These are phyloP conservation scores for Drosophila falleni DNA, from an alignment of 2,888 invertebrate genomes.

Conservation along the genomic window DNA sequence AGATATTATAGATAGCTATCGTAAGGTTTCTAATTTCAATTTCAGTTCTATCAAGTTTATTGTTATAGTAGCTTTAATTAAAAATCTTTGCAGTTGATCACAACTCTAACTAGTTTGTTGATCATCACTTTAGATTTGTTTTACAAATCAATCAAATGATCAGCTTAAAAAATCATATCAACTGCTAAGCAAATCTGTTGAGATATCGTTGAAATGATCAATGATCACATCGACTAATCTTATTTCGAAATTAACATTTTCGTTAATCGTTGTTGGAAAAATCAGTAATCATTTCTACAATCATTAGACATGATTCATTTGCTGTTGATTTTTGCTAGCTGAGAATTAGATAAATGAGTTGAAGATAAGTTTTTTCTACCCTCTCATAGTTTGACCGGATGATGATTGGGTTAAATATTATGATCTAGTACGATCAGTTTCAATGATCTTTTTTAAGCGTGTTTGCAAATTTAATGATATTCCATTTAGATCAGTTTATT, in stretches of 20 bases:
- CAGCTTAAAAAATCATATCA: not conserved
- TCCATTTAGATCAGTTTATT: not conserved
- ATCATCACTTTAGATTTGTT: not conserved
- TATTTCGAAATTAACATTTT: conserved; percentile 1
- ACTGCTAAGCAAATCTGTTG: conserved; percentile 1
- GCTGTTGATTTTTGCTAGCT: conserved; percentile 1
- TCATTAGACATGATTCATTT: conserved; percentile 2
- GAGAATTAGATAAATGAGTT: conserved; percentile 2
- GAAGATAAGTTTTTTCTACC: not conserved
- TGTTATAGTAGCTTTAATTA: not conserved
- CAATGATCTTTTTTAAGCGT: not conserved
- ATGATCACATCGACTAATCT: not conserved
- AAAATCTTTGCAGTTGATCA: not conserved
- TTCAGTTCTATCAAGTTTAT: too few species aligned
- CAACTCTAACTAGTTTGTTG: not conserved
- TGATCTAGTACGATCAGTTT: not conserved
- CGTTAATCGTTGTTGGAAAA: not conserved
- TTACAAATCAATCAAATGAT: conserved; percentile 8
- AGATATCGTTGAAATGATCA: conserved; percentile 10
- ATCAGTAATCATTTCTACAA: not conserved
- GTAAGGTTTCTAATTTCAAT: not conserved
- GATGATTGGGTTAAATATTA: not conserved
- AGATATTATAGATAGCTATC: too few species aligned
- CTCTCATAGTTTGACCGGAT: not conserved
- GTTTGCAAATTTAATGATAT: not conserved